phyloP scores from a whole-genome alignment of 2,888 invertebrate genomes.

The Drosophila meridiana region DNA sequence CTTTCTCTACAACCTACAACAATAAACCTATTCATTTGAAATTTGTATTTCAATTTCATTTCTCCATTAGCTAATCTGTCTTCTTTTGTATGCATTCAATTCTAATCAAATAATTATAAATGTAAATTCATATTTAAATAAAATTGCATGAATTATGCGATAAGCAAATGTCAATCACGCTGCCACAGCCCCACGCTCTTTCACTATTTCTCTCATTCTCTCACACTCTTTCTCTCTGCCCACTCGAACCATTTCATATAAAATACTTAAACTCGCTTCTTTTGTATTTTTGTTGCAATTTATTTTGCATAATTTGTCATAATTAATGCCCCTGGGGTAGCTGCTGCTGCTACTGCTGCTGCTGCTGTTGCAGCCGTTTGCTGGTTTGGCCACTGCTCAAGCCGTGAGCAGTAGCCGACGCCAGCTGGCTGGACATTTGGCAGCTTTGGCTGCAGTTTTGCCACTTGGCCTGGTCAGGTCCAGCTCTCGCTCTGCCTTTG shows the following conservation, averaged over 20 bases:
- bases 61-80: not conserved
- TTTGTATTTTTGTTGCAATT: conserved; percentile 37
- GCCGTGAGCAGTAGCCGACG: conserved; percentile 10
- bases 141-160: conserved; percentile 4
- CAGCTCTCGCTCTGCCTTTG: conserved; percentile 2
- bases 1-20: not conserved
- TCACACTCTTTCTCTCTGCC: not conserved
- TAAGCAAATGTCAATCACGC: conserved; percentile 6
- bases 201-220: too few relatives aligned
- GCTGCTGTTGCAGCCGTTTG: conserved; percentile 3
- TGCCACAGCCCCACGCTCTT: not conserved
- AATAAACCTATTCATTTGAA: not conserved
- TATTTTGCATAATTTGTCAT: conserved; percentile 53
- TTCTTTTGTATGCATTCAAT: not conserved
- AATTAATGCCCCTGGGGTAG: conserved; percentile 40
- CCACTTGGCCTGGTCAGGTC: conserved; percentile 39
- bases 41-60: not conserved
- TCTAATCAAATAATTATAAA: conserved; percentile 2
- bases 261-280: conserved; percentile 68
- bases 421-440: conserved; percentile 47
- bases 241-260: conserved; percentile 47
- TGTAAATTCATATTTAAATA: conserved; percentile 1
- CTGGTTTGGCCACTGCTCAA: conserved; percentile 22
- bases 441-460: conserved; percentile 53
- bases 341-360: conserved; percentile 45